These are phyloP conservation scores for Tenebrosternarchus preto DNA, from an alignment of 2,113 vertebrate species.

Conservation along the genomic window DNA sequence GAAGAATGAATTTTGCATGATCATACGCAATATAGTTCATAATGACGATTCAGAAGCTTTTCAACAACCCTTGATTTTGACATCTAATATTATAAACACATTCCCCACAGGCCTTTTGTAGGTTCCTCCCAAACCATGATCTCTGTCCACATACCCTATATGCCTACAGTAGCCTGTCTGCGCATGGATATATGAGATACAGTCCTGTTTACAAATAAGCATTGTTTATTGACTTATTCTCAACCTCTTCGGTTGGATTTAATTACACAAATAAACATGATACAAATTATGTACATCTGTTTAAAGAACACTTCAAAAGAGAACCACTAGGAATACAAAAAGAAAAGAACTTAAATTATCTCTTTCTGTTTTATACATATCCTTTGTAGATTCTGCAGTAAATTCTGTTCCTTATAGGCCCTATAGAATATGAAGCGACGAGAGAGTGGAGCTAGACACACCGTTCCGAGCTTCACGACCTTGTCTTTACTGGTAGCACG, in stretches of 20 bases:
- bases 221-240: constrained; percentile 54
- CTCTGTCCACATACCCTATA: too few species aligned
- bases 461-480: background rate
- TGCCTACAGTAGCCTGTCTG: too few species aligned
- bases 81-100: too few species aligned
- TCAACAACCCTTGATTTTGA: too few species aligned
- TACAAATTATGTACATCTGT: constrained; percentile 67
- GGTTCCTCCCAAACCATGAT: too few species aligned
- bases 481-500: constrained; percentile 41
- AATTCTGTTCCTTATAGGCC: constrained; percentile 53
- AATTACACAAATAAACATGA: constrained; percentile 64
- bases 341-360: constrained; percentile 54
- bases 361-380: constrained; percentile 54
- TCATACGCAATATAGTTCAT: too few species aligned
- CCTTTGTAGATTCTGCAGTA: constrained; percentile 58
- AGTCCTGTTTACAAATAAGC: constrained; percentile 33
- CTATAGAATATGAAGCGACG: constrained; percentile 34
- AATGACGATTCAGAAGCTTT: too few species aligned
- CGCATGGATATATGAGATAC: background rate
- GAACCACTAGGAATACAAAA: constrained; percentile 46
- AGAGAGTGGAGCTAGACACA: too few species aligned
- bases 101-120: too few species aligned
- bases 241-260: constrained; percentile 59
- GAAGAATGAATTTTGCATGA: too few species aligned
- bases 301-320: constrained; percentile 57